Percentiles rank a stretch among this genome's conserved stretches.
Evolutionary conservation across 2,797 vertebrate species (phyloP).

Genomic region (Hoplostethus atlanticus): DNA sequence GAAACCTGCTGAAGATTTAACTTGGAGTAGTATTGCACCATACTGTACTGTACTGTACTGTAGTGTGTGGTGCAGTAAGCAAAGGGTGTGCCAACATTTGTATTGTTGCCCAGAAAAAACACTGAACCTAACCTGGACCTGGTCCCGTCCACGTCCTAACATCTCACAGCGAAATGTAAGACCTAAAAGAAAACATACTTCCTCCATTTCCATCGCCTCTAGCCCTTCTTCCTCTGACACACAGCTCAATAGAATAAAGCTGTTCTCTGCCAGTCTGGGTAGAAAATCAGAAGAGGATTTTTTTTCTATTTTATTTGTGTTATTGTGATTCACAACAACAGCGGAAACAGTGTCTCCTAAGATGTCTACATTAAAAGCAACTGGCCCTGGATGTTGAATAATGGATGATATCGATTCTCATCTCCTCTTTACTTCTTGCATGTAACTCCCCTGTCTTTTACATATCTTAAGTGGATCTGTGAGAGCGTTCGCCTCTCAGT

Average conservation of each 20-base stretch:
- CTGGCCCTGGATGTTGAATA: conserved; percentile 49
- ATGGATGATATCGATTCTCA: conserved; percentile 59
- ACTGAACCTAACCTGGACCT: conserved; percentile 27
- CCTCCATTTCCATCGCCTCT: conserved; percentile 25
- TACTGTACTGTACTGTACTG: background rate
- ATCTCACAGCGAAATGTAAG: conserved; percentile 38
- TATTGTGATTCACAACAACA: conserved; percentile 51
- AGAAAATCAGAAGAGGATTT: conserved; percentile 22
- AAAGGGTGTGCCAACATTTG: conserved; percentile 29
- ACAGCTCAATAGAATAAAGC: conserved; percentile 29
- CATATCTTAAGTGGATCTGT: conserved; percentile 63
- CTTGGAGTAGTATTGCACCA: background rate
- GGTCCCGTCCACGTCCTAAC: conserved; percentile 36
- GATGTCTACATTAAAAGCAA: conserved; percentile 46
- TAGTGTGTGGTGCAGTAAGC: background rate
- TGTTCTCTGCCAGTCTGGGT: conserved; percentile 28
- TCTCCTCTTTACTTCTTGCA: conserved; percentile 41
- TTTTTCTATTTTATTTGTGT: conserved; percentile 21
- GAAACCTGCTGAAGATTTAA: conserved; percentile 23
- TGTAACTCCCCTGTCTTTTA: conserved; percentile 43
- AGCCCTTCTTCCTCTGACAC: conserved; percentile 9
- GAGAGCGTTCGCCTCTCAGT: conserved; percentile 30
- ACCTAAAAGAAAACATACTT: conserved; percentile 10
- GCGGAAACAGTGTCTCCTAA: conserved; percentile 28
- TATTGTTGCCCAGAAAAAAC: conserved; percentile 27